phyloP scores from a whole-genome alignment of 2,888 invertebrate species.

The Drosophila trichaetosa region DNA sequence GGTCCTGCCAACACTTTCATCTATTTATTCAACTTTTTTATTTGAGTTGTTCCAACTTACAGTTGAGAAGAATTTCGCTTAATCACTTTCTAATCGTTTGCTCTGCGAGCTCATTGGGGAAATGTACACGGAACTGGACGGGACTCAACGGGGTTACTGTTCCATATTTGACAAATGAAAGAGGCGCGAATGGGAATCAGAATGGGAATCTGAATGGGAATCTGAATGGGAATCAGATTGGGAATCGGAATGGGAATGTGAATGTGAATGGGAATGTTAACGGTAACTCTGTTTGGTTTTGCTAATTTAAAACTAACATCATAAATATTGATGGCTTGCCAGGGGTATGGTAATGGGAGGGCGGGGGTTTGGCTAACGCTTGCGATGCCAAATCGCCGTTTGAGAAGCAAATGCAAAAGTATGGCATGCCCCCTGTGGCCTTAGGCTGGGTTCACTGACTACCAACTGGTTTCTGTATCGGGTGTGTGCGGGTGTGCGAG shows the following conservation, averaged over 20 bases:
- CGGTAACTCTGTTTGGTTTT: conserved; percentile 70
- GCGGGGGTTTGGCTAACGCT: background rate
- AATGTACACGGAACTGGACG: background rate
- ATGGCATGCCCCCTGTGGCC: conserved; percentile 76
- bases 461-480: conserved; percentile 15
- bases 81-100: conserved; percentile 37
- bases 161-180: conserved; percentile 49
- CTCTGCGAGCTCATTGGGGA: conserved; percentile 11
- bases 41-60: background rate
- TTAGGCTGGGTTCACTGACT: conserved; percentile 58
- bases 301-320: conserved; percentile 79
- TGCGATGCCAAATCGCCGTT: conserved; percentile 50
- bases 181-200: conserved; percentile 51
- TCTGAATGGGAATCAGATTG: conserved; percentile 46
- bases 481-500: background rate
- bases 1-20: background rate
- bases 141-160: conserved; percentile 20
- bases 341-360: background rate
- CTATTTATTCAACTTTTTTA: background rate
- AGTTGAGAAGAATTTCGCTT: conserved; percentile 5
- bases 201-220: conserved; percentile 56
- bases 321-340: conserved; percentile 70
- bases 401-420: conserved; percentile 70
- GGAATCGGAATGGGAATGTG: conserved; percentile 24
- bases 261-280: conserved; percentile 58